Evolutionary conservation across 2,888 invertebrate genomes (phyloP).

Genomic region (Blastobasis adustella): DNA sequence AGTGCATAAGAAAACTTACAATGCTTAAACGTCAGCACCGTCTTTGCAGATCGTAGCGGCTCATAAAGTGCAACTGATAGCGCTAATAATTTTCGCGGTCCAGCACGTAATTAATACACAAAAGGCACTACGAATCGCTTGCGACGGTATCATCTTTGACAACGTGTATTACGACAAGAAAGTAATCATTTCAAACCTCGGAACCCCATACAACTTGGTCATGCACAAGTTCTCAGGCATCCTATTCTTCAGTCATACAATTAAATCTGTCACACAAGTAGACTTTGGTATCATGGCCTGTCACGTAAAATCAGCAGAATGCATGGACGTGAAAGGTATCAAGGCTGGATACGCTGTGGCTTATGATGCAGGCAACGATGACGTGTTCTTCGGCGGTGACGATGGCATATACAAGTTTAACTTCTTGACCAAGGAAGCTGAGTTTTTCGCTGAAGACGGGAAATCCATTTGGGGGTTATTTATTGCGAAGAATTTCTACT

Average conservation of each 20-base stretch:
- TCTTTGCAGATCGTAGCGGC: too few species aligned
- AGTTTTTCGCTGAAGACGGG: conserved; percentile 51
- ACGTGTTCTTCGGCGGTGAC: conserved; percentile 57
- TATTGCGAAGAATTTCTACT: conserved; percentile 50
- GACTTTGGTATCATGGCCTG: conserved; percentile 51
- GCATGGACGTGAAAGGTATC: conserved; percentile 33
- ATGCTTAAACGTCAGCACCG: too few species aligned
- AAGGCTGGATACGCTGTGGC: conserved; percentile 56
- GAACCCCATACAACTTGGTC: conserved; percentile 48
- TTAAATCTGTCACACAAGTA: conserved; percentile 32
- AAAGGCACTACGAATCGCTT: conserved; percentile 21
- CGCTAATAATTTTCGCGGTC: too few species aligned
- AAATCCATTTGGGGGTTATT: conserved; percentile 56
- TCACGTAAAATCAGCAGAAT: conserved; percentile 32
- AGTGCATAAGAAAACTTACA: too few species aligned
- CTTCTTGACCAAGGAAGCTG: conserved; percentile 43
- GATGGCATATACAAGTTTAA: conserved; percentile 62
- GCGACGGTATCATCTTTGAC: conserved; percentile 49
- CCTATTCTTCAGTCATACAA: conserved; percentile 55
- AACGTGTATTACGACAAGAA: conserved; percentile 46
- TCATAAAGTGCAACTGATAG: too few species aligned
- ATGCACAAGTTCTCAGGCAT: conserved; percentile 49
- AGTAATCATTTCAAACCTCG: conserved; percentile 31
- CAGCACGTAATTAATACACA: not conserved
- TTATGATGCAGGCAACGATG: conserved; percentile 54